Percentiles rank a stretch among this genome's conserved stretches.
Conservation (phyloP, 2,113 vertebrate genomes). For the Ginglymostoma cirratum region DNA sequence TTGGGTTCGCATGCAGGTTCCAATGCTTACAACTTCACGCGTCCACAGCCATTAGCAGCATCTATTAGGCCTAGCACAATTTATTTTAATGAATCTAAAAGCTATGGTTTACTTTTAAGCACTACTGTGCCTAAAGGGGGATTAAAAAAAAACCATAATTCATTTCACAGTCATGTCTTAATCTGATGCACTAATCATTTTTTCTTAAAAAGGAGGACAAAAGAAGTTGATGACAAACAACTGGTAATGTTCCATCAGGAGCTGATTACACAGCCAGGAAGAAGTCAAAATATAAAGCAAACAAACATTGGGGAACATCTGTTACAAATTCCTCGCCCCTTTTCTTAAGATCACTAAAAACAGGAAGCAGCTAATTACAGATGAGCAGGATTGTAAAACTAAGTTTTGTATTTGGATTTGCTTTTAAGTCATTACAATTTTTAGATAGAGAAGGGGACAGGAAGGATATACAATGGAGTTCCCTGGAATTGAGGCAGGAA, state of each 20-base stretch:
- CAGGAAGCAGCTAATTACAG: constrained; percentile 59
- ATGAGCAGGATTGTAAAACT: constrained; percentile 46
- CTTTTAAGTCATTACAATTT: constrained; percentile 5
- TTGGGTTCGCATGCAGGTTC: constrained; percentile 55
- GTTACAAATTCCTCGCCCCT: constrained; percentile 52
- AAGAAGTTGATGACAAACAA: constrained; percentile 56
- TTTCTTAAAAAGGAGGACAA: constrained; percentile 54
- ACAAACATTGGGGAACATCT: constrained; percentile 56
- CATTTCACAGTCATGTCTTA: constrained; percentile 56
- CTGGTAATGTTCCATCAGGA: constrained; percentile 56
- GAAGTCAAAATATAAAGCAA: constrained; percentile 65
- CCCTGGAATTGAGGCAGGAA: constrained; percentile 1
- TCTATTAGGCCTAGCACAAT: constrained; percentile 61
- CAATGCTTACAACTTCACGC: constrained; percentile 53
- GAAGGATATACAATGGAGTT: constrained; percentile 38
- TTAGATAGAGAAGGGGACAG: neutral
- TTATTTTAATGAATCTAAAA: constrained; percentile 63
- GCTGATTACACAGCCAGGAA: constrained; percentile 58
- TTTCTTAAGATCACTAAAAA: constrained; percentile 49
- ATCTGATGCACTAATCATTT: constrained; percentile 68
- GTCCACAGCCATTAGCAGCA: constrained; percentile 65
- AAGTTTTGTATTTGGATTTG: constrained; percentile 42
- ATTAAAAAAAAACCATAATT: constrained; percentile 33
- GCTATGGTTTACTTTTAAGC: constrained; percentile 58
- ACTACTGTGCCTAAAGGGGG: neutral